Conservation (phyloP, 2,888 invertebrate genomes). For the Prosopocoilus inquinatus region DNA sequence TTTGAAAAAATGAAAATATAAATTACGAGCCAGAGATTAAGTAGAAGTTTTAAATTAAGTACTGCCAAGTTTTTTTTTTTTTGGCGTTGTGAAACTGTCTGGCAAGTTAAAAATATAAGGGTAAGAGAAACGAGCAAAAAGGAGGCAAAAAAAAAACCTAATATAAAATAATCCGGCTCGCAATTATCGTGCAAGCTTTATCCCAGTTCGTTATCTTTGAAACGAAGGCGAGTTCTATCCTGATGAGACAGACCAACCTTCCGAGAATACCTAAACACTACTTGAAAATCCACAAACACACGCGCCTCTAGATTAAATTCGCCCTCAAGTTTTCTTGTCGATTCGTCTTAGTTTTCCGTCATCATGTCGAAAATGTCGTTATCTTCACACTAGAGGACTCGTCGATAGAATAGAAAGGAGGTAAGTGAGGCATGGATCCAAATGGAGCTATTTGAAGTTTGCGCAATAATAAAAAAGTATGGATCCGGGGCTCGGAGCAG, state of each 20-base stretch:
- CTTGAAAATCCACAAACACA: slow-evolving; percentile 51
- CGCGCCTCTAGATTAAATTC: slow-evolving; percentile 49
- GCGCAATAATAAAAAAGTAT: too few species aligned
- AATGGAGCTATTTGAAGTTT: too few species aligned
- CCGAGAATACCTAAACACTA: slow-evolving; percentile 51
- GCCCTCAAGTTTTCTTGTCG: slow-evolving; percentile 48
- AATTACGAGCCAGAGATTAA: too few species aligned
- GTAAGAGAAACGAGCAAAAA: not conserved
- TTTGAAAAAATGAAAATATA: too few species aligned
- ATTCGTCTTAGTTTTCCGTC: slow-evolving; percentile 50
- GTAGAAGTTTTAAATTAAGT: too few species aligned
- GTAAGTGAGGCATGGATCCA: too few species aligned
- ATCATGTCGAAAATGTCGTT: slow-evolving; percentile 50
- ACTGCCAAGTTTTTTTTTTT: too few species aligned
- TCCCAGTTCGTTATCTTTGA: slow-evolving; percentile 43
- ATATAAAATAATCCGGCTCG: slow-evolving; percentile 30
- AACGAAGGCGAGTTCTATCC: slow-evolving; percentile 39
- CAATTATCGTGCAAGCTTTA: slow-evolving; percentile 31
- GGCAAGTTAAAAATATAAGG: too few species aligned
- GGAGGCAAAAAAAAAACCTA: slow-evolving; percentile 24
- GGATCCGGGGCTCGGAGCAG: too few species aligned
- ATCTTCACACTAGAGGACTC: slow-evolving; percentile 48
- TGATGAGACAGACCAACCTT: slow-evolving; percentile 48
- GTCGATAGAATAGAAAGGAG: slow-evolving; percentile 41
- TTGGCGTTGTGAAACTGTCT: too few species aligned